These are phyloP conservation scores for Capitulum mitella DNA, from an alignment of 2,888 invertebrate genomes.

Conservation along the genomic window DNA sequence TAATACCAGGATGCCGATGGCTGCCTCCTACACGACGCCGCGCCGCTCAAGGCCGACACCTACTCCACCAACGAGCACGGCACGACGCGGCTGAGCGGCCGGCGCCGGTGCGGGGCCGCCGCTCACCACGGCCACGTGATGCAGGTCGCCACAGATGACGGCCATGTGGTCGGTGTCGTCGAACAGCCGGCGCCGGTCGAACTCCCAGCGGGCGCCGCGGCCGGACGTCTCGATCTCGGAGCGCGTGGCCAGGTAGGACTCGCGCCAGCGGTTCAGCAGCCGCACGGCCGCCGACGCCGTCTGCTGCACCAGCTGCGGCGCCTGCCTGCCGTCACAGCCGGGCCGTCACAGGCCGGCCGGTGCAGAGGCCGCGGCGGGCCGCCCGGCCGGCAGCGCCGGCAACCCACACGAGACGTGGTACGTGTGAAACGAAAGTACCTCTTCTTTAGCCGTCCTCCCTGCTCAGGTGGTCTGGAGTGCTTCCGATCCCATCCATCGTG, in stretches of 20 bases:
- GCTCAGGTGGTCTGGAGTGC: too few species aligned
- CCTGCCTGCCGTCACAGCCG: constrained; percentile 39
- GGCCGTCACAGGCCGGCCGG: constrained; percentile 43
- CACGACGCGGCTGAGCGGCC: too few species aligned
- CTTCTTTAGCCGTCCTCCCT: too few species aligned
- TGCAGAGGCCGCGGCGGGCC: background rate
- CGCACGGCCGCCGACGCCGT: constrained; percentile 54
- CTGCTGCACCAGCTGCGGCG: constrained; percentile 46
- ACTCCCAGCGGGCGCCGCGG: constrained; percentile 82
- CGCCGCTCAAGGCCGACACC: too few species aligned
- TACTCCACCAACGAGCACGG: too few species aligned
- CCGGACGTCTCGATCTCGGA: constrained; percentile 78
- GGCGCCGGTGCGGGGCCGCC: too few species aligned
- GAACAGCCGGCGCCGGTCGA: constrained; percentile 72
- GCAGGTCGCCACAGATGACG: constrained; percentile 66
- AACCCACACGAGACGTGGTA: background rate
- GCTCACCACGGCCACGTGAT: constrained; percentile 69
- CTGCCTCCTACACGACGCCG: too few species aligned
- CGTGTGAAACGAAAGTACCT: too few species aligned
- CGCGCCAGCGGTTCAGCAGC: constrained; percentile 67
- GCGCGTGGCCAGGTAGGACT: constrained; percentile 65
- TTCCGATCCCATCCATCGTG: too few species aligned
- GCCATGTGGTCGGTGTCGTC: constrained; percentile 77
- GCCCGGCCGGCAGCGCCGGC: background rate
- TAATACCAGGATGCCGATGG: too few species aligned